Conservation (phyloP, 2,113 vertebrate species). For the Acrocephalus arundinaceus region DNA sequence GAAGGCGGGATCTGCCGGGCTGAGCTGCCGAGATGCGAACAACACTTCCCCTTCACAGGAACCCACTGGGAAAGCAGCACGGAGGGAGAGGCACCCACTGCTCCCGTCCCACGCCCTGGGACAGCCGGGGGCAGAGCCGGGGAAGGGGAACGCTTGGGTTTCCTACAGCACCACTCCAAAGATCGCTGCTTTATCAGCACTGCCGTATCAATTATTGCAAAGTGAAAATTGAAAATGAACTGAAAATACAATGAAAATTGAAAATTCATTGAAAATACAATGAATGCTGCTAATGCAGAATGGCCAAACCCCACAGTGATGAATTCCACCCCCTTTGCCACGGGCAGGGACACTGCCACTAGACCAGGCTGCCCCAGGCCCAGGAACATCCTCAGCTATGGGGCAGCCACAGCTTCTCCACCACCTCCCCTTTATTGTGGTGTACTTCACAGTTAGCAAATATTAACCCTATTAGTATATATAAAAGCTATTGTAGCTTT, state of each 20-base stretch:
- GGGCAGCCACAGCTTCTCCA: background rate
- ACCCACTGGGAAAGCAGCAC: rapidly evolving
- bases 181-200: rapidly evolving
- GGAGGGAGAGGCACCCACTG: background rate
- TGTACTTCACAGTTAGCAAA: background rate
- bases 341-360: background rate
- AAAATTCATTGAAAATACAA: too few relatives aligned
- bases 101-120: rapidly evolving
- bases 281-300: background rate
- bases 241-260: too few relatives aligned
- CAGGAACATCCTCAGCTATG: background rate
- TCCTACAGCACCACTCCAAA: rapidly evolving
- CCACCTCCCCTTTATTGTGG: background rate
- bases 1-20: background rate
- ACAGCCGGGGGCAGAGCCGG: background rate
- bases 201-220: background rate
- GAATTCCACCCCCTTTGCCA: background rate
- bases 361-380: background rate
- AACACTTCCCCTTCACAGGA: background rate
- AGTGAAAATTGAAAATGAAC: too few relatives aligned
- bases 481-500: background rate
- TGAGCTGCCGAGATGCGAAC: background rate
- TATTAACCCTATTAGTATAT: background rate
- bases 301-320: background rate
- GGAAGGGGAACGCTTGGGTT: rapidly evolving